Conservation (phyloP, 2,113 vertebrate genomes). For the Antechinus flavipes region DNA sequence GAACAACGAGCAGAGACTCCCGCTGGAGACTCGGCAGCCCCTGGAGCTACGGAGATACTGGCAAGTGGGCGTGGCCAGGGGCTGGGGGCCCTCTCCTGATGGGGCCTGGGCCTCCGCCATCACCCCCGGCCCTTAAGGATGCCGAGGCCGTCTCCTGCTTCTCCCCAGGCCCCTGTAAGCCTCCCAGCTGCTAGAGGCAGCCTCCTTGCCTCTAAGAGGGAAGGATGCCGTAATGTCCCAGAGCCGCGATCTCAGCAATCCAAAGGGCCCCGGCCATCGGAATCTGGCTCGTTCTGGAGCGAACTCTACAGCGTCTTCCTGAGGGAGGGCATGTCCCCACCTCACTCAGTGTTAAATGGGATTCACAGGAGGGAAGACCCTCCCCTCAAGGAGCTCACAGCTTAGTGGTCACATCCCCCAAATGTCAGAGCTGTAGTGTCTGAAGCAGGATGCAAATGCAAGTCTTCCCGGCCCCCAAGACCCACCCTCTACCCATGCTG, state of each 20-base stretch:
- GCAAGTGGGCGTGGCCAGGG: not conserved
- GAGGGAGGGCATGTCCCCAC: too few relatives aligned
- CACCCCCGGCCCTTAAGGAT: not conserved
- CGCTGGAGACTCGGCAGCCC: not conserved
- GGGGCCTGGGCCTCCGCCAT: not conserved
- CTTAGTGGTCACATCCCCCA: too few relatives aligned
- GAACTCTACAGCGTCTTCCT: not conserved
- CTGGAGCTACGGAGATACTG: not conserved
- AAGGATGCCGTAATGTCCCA: not conserved
- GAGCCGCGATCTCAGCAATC: not conserved
- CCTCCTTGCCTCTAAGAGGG: not conserved
- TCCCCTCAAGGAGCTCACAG: too few relatives aligned
- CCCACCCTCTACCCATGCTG: too few relatives aligned
- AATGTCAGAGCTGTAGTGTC: too few relatives aligned
- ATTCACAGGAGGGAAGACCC: too few relatives aligned
- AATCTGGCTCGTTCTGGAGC: not conserved
- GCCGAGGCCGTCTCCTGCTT: not conserved
- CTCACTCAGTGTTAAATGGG: too few relatives aligned
- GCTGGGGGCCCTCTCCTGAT: not conserved
- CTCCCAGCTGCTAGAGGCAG: not conserved
- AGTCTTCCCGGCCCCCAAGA: too few relatives aligned
- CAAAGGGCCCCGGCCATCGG: not conserved
- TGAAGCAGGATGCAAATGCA: too few relatives aligned
- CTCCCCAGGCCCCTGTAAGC: not conserved
- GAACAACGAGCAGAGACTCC: not conserved